Evolutionary conservation across 2,113 vertebrate genomes (phyloP), one percentile per base, ranked within the genome.

Genomic region (Lepidothrix coronata): DNA sequence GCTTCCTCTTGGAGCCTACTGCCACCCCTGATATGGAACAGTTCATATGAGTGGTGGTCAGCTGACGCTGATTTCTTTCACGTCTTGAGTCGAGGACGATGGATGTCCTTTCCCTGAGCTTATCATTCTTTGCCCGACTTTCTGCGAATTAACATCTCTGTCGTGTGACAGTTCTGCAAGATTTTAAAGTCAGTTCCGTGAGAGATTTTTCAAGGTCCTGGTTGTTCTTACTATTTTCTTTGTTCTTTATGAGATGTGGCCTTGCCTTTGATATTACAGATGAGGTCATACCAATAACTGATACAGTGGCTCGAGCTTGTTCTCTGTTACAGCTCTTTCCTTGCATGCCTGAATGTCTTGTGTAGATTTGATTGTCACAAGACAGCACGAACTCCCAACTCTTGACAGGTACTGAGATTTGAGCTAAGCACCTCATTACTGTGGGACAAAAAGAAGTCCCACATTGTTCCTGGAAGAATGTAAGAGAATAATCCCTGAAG

Each of bases 261-360:
- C 46, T 72, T 76, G 37, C 71, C 74, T 72, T 78, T 75, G 31
- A n/a, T 75, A 30, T 24, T 89, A 83, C 44, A 30, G 37, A 37
- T 88, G 52, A 67, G 76, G 28, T 68, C 44, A 20, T 37, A 24
- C 23, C 10, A 15, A 68, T 55, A n/a, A 43, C 37, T 63, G 41
- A 27, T 33, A 17, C 10, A 31, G 80, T 44, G 49, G 27, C 57
- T 28, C 0, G 0, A 49, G 17, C 3, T 8, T 19, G 15, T 48
- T 87, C 58, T 87, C 30, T 74, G 3, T 72, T 61, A 33, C 23
- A 33, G 13, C n/a, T n/a, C 18, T 52, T 81, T 75, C 54, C 39
- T 43, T 81, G 20, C 12, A 7, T 0, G 0, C 66, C 25, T n/a
- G n/a, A 54, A 55, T 0, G 0, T 62, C 46, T 85, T 85, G 13